Evolutionary conservation across 1,140 invertebrate genomes (phyloP), one percentile per base, ranked within the genome.

Genomic region (Conus betulinus): DNA sequence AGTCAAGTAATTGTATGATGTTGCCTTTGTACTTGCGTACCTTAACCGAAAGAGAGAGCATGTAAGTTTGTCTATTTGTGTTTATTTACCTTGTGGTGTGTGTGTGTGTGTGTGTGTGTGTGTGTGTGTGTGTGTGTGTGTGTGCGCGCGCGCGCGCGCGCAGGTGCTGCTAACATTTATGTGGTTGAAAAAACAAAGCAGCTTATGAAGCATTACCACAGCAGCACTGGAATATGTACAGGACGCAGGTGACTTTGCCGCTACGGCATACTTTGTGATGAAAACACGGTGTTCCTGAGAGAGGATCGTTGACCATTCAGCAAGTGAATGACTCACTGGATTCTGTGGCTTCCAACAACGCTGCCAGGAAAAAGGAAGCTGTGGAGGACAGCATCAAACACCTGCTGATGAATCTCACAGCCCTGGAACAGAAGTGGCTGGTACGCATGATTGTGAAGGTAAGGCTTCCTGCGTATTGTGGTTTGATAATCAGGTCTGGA

Each of bases 381-480:
- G 94, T 95, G 4, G 89, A 93, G n/a, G 94, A 96, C 83, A 95
- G 93, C 83, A 92, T 97, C 27, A 94, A 95, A 5, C 93, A 95
- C 60, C 94, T 97, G 81, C 91, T 97, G 5, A 95, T 96, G 39
- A 95, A 96, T 74, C 96, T 97, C 91, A 96, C 96, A n/a, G 96
- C 97, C 3, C 89, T 96, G 52, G 98, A 99, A 93, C 96, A 98
- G 88, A 98, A 98, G 95, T 99, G 98, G 98, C 95, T 99, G 0
- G 97, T 98, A 5, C 95, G 98, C 90, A 97, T 99, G 84, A 96
- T 99, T 79, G 94, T 99, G 6, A 99, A 99, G 85, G 85, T 87
- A 11, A 60, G 57, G 0, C 57, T 60, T 39, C 8, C 15, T 17
- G 71, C 7, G 7, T 23, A 20, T 25, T 74, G 71, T 74, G 71